A percentile compares a stretch with the other conserved stretches of the same genome.
These are phyloP conservation scores for Pecten maximus DNA, from an alignment of 2,888 invertebrate species.

Conservation along the genomic window DNA sequence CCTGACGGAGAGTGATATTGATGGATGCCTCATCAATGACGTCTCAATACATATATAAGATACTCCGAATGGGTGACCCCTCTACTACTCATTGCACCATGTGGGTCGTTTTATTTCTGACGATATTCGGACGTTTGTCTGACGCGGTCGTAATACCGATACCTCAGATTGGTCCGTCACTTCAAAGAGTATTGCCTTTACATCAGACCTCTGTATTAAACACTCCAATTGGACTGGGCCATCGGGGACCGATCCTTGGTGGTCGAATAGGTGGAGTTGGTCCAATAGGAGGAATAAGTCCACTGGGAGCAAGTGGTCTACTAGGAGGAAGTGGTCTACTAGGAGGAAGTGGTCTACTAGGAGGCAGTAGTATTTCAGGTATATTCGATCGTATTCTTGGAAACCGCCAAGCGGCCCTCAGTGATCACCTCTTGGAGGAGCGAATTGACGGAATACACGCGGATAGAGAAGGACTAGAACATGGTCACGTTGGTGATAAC, in stretches of 20 bases:
- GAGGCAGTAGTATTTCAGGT: not conserved
- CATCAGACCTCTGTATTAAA: not conserved
- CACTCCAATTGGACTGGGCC: too few relatives aligned
- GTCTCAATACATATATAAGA: not conserved
- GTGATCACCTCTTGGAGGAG: not conserved
- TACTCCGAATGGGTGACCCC: not conserved
- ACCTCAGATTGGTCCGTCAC: not conserved
- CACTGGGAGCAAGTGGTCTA: too few relatives aligned
- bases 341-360: not conserved
- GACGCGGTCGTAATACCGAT: not conserved
- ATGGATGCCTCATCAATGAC: not conserved
- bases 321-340: too few relatives aligned
- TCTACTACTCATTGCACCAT: not conserved
- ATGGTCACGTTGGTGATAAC: not conserved
- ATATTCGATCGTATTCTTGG: not conserved
- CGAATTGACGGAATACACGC: not conserved
- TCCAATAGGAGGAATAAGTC: too few relatives aligned
- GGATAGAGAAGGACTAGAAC: not conserved
- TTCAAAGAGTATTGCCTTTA: not conserved
- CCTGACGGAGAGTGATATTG: not conserved
- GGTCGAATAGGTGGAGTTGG: too few relatives aligned
- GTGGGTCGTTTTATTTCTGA: not conserved
- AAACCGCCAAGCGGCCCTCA: not conserved
- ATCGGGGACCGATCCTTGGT: too few relatives aligned
- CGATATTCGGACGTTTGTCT: not conserved